These are phyloP conservation scores for Lepidotrigona ventralis DNA, from an alignment of 1,140 invertebrate species.

Conservation along the genomic window DNA sequence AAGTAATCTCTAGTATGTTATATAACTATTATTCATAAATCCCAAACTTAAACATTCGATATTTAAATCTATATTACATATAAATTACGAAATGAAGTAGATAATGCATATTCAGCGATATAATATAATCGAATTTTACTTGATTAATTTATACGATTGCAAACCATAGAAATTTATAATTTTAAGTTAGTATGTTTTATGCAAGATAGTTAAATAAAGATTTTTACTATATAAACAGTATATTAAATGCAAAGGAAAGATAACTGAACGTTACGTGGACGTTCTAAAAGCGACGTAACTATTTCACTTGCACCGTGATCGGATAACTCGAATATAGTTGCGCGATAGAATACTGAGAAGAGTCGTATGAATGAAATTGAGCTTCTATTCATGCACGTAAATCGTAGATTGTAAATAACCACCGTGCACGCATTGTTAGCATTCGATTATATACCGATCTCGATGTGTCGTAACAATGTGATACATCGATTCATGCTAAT, in stretches of 20 bases:
- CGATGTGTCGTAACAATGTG: slow-evolving; percentile 18
- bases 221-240: neutral
- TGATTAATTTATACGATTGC: too few species aligned
- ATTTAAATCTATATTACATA: neutral
- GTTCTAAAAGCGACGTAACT: slow-evolving; percentile 25
- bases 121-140: neutral
- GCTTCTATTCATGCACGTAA: slow-evolving; percentile 63
- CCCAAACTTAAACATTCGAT: neutral
- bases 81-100: neutral
- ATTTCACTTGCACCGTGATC: slow-evolving; percentile 29
- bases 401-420: slow-evolving; percentile 70
- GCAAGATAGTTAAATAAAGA: neutral
- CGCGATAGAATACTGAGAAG: slow-evolving; percentile 36
- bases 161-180: too few species aligned
- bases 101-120: too few species aligned
- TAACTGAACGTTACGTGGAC: neutral
- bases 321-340: slow-evolving; percentile 36
- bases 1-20: neutral
- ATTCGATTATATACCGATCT: slow-evolving; percentile 55
- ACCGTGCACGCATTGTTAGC: slow-evolving; percentile 57
- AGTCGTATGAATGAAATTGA: slow-evolving; percentile 59
- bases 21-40: neutral
- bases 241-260: neutral
- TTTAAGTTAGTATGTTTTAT: neutral
- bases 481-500: neutral